Conservation (phyloP, 2,888 invertebrate genomes). For the Ditula angustiorana region DNA sequence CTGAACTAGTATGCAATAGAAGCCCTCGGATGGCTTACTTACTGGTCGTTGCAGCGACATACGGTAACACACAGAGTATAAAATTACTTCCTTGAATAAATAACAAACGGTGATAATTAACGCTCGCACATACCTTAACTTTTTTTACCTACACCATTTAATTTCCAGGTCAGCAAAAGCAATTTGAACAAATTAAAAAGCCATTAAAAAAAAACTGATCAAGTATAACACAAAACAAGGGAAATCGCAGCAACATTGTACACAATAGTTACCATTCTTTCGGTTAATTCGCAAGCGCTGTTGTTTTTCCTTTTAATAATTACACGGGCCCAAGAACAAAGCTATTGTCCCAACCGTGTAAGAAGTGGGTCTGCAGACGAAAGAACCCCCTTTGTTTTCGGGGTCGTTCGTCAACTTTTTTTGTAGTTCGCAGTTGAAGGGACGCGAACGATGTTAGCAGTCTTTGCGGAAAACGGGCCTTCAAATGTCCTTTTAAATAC, state of each 20-base stretch:
- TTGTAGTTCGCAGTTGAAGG: constrained; percentile 51
- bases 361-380: constrained; percentile 61
- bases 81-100: too few species aligned
- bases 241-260: constrained; percentile 32
- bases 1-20: too few species aligned
- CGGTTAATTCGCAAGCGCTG: constrained; percentile 50
- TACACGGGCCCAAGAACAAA: constrained; percentile 59
- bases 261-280: constrained; percentile 44
- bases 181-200: constrained; percentile 22
- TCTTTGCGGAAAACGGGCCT: constrained; percentile 42
- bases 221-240: constrained; percentile 28
- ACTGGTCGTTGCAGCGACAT: too few species aligned
- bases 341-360: constrained; percentile 64
- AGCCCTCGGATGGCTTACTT: too few species aligned
- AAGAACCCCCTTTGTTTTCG: constrained; percentile 65
- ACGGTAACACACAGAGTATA: too few species aligned
- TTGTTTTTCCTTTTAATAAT: constrained; percentile 66
- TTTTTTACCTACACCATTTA: neutral
- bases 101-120: too few species aligned
- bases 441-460: constrained; percentile 53
- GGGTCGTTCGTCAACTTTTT: constrained; percentile 53
- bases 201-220: constrained; percentile 26
- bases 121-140: too few species aligned
- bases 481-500: constrained; percentile 29
- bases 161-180: neutral